Evolutionary conservation across 2,113 vertebrate species (phyloP), one percentile per base, ranked within the genome.

Genomic region (Bombycilla garrulus): DNA sequence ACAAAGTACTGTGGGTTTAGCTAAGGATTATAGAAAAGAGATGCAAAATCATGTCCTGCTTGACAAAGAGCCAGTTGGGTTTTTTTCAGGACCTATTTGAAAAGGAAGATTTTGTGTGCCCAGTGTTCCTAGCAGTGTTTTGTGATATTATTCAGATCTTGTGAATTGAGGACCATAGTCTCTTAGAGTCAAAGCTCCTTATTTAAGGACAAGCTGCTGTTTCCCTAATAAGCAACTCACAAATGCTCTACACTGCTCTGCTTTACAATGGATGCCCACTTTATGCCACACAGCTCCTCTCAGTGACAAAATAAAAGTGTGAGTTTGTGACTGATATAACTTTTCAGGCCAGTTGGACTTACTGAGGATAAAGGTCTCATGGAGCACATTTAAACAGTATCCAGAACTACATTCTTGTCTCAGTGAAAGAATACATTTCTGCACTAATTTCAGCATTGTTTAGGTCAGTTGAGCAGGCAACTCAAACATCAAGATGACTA

Each of bases 401-500:
- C 53, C 44, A 45, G 40, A 91, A 81, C 74, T 78, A 74, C 23
- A 38, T 67, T 73, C 19, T n/a, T 71, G 24, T 67, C 17, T 92
- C 56, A 38, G 25, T 60, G 44, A 90, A 54, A 81, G 26, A 74
- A 62, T 40, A 81, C 16, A n/a, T 56, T 60, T 95, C 88, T 90
- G 51, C 38, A 51, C 4, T 78, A 53, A 81, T 71, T 88, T 92
- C 48, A 60, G 61, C 26, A 64, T 31, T 56, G n/a, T 35, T 81
- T 48, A 74, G 44, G 23, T 78, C 86, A 81, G 50, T 22, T 58
- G 29, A 90, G 25, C 20, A 71, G n/a, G 44, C 24, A 94, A 62
- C 19, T 93, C 64, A 86, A 69, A 88, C 35, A 67, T 24, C 20
- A 84, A 51, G 53, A 88, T 45, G 20, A 86, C 45, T 84, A 91